Evolutionary conservation across 2,113 vertebrate species (phyloP).

Genomic region (Archilochus colubris): DNA sequence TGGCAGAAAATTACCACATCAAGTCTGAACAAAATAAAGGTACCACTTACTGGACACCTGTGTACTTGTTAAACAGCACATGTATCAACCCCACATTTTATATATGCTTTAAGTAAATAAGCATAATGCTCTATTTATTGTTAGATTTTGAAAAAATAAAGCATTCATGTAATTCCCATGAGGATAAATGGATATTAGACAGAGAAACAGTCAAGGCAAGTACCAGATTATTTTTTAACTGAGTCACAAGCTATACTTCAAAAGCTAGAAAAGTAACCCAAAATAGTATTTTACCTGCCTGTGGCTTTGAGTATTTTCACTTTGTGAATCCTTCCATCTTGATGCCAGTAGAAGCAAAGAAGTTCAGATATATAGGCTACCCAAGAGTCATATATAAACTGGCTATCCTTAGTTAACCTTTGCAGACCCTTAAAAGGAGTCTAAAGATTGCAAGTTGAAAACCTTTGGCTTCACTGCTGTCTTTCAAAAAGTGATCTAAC

Average conservation of each 20-base stretch:
- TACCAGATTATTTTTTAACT: background rate
- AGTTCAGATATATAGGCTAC: background rate
- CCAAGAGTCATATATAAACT: background rate
- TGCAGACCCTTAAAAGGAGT: background rate
- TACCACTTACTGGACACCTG: background rate
- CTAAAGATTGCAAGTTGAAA: background rate
- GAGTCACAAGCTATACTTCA: background rate
- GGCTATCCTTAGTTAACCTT: background rate
- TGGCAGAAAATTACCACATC: background rate
- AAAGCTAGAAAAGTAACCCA: background rate
- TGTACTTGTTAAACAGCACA: background rate
- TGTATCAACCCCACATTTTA: background rate
- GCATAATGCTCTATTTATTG: background rate
- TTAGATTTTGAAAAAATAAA: background rate
- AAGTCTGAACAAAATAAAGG: background rate
- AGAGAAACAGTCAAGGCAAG: background rate
- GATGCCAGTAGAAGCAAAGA: background rate
- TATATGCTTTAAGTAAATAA: background rate
- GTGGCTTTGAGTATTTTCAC: background rate
- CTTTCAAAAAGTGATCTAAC: background rate
- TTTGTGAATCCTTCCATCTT: background rate
- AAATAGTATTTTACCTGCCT: background rate
- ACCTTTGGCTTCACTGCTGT: background rate
- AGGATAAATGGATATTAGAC: conserved; percentile 5
- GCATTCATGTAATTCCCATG: background rate